phyloP scores from a whole-genome alignment of 2,797 vertebrate species.

The Intellagama lesueurii region DNA sequence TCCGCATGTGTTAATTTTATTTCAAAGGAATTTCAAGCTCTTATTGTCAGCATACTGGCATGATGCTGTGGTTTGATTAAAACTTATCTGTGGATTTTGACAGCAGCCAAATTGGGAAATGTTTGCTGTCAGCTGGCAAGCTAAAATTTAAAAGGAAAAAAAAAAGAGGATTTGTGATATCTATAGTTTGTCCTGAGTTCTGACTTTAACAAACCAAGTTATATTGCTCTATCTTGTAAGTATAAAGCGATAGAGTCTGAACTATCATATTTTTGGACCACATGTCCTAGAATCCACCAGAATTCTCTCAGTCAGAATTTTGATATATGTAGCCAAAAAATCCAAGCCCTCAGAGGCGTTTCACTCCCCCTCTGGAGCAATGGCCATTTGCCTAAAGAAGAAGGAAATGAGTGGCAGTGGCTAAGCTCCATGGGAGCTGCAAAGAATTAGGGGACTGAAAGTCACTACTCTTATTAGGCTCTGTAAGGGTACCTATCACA shows the following conservation, averaged over 20 bases:
- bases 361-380: too few species aligned
- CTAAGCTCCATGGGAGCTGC: too few species aligned
- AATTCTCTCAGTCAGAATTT: too few species aligned
- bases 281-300: too few species aligned
- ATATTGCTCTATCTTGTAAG: neutral
- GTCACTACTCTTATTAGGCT: too few species aligned
- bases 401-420: too few species aligned
- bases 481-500: too few species aligned
- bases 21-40: slow-evolving; percentile 5
- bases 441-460: too few species aligned
- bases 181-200: neutral
- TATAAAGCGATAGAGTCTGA: neutral
- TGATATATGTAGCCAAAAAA: too few species aligned
- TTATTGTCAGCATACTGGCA: neutral
- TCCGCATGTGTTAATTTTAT: slow-evolving; percentile 3
- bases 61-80: neutral
- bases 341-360: too few species aligned
- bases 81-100: neutral
- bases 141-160: neutral
- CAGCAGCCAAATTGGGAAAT: neutral
- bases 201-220: neutral
- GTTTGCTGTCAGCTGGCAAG: neutral
- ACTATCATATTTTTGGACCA: too few species aligned
- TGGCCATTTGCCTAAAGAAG: too few species aligned
- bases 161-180: neutral